Evolutionary conservation across 2,888 invertebrate species (phyloP).

Genomic region (Drosophila siamana): DNA sequence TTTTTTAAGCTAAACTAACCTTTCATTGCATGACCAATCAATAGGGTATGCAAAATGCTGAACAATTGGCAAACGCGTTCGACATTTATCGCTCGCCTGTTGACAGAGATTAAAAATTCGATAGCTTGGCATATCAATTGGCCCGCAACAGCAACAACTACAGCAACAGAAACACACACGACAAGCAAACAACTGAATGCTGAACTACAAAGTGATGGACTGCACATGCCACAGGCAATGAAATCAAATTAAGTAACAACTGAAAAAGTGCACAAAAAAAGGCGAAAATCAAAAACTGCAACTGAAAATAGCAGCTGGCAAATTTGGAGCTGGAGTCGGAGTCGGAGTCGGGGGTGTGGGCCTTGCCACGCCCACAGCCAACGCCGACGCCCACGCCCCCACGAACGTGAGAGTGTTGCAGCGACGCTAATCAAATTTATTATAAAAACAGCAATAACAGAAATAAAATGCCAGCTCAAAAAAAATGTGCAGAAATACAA

Average conservation of each 20-base stretch:
- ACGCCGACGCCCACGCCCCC: constrained; percentile 15
- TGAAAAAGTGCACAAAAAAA: constrained; percentile 26
- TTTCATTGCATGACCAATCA: neutral
- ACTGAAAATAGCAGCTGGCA: constrained; percentile 3
- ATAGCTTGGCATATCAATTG: constrained; percentile 61
- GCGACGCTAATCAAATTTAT: constrained; percentile 82
- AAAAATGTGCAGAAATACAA: constrained; percentile 47
- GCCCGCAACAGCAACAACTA: constrained; percentile 8
- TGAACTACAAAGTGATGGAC: constrained; percentile 20
- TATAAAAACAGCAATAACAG: constrained; percentile 30
- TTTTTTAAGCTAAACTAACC: neutral
- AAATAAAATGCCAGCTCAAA: constrained; percentile 13
- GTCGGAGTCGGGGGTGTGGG: neutral
- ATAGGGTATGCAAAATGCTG: neutral
- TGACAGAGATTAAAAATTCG: constrained; percentile 25
- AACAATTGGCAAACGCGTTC: neutral
- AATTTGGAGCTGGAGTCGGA: neutral
- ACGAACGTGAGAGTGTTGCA: constrained; percentile 43
- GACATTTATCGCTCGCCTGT: constrained; percentile 20
- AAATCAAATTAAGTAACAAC: constrained; percentile 38
- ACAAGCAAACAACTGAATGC: constrained; percentile 22
- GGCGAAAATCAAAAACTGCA: neutral
- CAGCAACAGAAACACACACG: constrained; percentile 3
- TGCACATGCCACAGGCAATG: constrained; percentile 45
- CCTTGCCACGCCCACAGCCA: constrained; percentile 29